Evolutionary conservation across 2,888 invertebrate genomes (phyloP).

Genomic region (Cheilosia soror): DNA sequence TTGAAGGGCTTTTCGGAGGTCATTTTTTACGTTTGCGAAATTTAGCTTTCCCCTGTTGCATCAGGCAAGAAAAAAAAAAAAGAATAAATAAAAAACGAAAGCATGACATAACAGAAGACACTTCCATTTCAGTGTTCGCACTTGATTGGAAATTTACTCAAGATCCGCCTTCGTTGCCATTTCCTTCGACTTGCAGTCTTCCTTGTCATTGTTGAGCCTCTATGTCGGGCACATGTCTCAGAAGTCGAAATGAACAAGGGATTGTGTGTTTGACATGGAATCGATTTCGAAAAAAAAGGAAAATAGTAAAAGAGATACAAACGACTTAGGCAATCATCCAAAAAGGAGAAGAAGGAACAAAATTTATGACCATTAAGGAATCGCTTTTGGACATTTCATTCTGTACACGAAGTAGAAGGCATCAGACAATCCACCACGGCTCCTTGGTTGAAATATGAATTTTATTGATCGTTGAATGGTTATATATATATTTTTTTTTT

Average conservation of each 20-base stretch:
- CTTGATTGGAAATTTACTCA: constrained; percentile 28
- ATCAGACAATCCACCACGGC: constrained; percentile 11
- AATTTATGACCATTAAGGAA: constrained; percentile 66
- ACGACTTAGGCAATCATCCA: constrained; percentile 33
- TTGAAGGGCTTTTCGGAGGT: constrained; percentile 62
- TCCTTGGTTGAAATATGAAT: constrained; percentile 67
- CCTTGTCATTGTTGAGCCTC: constrained; percentile 36
- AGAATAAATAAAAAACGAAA: not conserved
- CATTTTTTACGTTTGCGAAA: constrained; percentile 56
- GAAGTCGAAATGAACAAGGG: constrained; percentile 47
- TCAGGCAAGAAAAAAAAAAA: not conserved
- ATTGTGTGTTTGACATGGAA: constrained; percentile 62
- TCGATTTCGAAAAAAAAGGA: constrained; percentile 36
- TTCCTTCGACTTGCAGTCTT: constrained; percentile 17
- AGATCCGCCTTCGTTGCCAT: constrained; percentile 48
- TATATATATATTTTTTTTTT: constrained; percentile 16
- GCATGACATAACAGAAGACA: constrained; percentile 33
- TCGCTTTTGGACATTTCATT: constrained; percentile 66
- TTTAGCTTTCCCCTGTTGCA: constrained; percentile 47
- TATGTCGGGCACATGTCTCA: constrained; percentile 52
- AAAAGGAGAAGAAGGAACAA: constrained; percentile 29
- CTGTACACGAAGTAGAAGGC: constrained; percentile 54
- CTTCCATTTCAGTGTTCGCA: constrained; percentile 27
- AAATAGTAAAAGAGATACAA: constrained; percentile 6
- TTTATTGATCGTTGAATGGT: constrained; percentile 56